phyloP scores from a whole-genome alignment of 2,797 vertebrate species.

The Pelochelys cantorii region DNA sequence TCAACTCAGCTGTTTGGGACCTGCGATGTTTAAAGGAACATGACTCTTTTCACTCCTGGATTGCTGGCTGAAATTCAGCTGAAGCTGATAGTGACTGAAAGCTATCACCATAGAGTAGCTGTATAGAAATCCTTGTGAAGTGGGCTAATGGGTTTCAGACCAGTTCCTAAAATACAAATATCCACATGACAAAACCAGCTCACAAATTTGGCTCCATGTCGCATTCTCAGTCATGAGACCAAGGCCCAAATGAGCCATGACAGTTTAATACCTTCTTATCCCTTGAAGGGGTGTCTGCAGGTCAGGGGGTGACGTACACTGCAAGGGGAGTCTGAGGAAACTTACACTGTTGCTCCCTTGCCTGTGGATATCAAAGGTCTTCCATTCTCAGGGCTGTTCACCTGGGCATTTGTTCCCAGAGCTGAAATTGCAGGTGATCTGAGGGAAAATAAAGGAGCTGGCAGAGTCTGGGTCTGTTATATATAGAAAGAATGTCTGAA shows the following conservation, averaged over 20 bases:
- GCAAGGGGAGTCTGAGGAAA: fast-evolving
- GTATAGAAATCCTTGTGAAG: neutral
- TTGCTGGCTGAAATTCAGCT: neutral
- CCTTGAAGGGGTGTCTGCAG: fast-evolving
- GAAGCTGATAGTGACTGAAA: neutral
- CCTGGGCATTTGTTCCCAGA: neutral
- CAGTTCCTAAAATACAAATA: fast-evolving
- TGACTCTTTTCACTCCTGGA: constrained; percentile 32
- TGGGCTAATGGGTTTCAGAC: fast-evolving
- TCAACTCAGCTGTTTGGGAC: constrained; percentile 64
- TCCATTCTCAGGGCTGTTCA: neutral
- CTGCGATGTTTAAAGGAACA: constrained; percentile 56
- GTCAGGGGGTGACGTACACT: neutral
- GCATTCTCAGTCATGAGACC: fast-evolving
- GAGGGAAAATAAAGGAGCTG: constrained; percentile 9
- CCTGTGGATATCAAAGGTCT: neutral
- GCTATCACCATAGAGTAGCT: fast-evolving
- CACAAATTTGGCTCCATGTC: neutral
- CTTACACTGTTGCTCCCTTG: neutral
- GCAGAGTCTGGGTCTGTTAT: neutral
- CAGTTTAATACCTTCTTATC: neutral
- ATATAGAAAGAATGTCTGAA: neutral
- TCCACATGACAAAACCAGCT: neutral
- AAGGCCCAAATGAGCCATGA: fast-evolving
- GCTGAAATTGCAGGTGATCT: neutral